Evolutionary conservation across 1,140 invertebrate genomes (phyloP).

Genomic region (Aphidius gifuensis): DNA sequence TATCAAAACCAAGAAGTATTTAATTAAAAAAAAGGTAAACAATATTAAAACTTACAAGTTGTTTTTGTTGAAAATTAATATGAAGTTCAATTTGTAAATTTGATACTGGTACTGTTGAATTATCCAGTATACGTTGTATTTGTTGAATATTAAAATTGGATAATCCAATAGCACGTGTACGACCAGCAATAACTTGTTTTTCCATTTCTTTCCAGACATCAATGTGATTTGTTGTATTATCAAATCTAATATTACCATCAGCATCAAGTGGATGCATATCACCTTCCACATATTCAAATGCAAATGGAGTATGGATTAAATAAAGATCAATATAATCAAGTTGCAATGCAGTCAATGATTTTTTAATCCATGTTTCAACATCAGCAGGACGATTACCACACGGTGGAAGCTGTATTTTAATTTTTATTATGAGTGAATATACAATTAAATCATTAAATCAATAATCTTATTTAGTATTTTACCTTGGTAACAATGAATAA

Average conservation of each 20-base stretch:
- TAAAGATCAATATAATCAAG: conserved; percentile 70
- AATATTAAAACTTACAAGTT: conserved; percentile 46
- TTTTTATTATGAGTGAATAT: too few relatives aligned
- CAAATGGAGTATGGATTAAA: conserved; percentile 67
- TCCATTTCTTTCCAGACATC: conserved; percentile 78
- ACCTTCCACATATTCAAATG: conserved; percentile 56
- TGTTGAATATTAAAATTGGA: conserved; percentile 77
- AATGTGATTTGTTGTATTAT: conserved; percentile 65
- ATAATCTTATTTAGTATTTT: conserved; percentile 1
- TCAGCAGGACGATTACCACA: conserved; percentile 52
- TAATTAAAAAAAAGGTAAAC: not conserved
- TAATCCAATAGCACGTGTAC: conserved; percentile 68
- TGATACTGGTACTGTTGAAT: conserved; percentile 60
- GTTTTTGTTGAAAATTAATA: conserved; percentile 62
- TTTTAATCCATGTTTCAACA: conserved; percentile 61
- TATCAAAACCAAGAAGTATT: not conserved
- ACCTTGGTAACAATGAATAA: conserved; percentile 70
- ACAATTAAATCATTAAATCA: conserved; percentile 14
- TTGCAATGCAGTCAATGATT: conserved; percentile 59
- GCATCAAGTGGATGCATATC: conserved; percentile 54
- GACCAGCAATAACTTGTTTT: conserved; percentile 59
- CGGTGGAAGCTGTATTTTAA: conserved; percentile 46
- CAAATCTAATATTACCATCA: conserved; percentile 64
- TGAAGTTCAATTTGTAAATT: conserved; percentile 74
- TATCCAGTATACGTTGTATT: conserved; percentile 62